phyloP scores from a whole-genome alignment of 2,888 invertebrate genomes.

The Synanthedon tipuliformis region DNA sequence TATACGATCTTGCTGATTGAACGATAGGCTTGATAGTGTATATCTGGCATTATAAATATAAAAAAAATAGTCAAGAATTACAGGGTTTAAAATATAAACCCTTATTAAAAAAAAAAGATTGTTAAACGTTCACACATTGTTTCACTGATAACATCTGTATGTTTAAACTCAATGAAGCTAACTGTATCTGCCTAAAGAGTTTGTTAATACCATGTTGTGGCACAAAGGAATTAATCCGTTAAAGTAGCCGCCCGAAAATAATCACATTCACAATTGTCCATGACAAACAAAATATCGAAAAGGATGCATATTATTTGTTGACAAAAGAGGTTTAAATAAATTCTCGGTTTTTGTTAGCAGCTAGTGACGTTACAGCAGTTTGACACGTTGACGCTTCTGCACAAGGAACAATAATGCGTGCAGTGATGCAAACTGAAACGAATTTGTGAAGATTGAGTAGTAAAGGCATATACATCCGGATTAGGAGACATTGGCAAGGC shows the following conservation, averaged over 20 bases:
- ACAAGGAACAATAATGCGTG: conserved; percentile 28
- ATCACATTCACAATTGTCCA: not conserved
- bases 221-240: conserved; percentile 56
- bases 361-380: conserved; percentile 47
- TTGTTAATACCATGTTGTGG: conserved; percentile 14
- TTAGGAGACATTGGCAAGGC: not conserved
- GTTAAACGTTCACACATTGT: conserved; percentile 55
- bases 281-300: conserved; percentile 40
- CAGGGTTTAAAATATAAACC: not conserved
- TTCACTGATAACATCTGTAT: conserved; percentile 58
- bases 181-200: conserved; percentile 51
- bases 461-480: not conserved
- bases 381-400: conserved; percentile 48
- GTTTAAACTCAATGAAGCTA: conserved; percentile 50
- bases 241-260: conserved; percentile 54
- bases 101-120: conserved; percentile 14
- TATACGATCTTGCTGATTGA: no score
- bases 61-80: no score
- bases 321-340: conserved; percentile 35
- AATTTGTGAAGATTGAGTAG: conserved; percentile 14
- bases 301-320: conserved; percentile 29
- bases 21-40: no score
- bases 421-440: conserved; percentile 48
- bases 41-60: no score
- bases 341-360: conserved; percentile 27